Percentiles rank a stretch among this genome's conserved stretches.
Evolutionary conservation across 2,113 vertebrate genomes (phyloP).

Genomic region (Ivindomyrus marchei): DNA sequence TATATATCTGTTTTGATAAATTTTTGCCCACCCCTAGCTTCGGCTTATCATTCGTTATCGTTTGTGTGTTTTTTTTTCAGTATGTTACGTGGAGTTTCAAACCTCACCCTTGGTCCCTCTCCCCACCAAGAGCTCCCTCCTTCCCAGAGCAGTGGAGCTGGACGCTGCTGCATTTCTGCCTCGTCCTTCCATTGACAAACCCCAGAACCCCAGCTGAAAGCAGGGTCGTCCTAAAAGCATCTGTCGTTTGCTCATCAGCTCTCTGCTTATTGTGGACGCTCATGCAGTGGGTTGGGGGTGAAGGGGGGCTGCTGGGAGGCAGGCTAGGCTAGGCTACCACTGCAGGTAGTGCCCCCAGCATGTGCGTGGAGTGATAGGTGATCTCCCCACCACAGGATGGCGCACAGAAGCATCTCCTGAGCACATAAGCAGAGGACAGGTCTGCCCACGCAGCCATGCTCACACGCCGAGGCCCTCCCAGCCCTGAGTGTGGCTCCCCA

Average conservation of each 20-base stretch:
- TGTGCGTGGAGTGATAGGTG: neutral
- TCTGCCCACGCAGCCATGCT: neutral
- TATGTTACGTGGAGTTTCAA: neutral
- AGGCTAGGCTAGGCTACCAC: neutral
- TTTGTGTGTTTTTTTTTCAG: neutral
- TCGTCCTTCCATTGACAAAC: neutral
- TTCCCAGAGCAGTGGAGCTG: neutral
- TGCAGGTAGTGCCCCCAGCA: neutral
- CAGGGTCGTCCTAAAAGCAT: neutral
- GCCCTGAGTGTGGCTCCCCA: neutral
- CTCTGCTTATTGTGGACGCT: neutral
- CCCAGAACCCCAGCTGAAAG: neutral
- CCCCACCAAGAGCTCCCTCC: neutral
- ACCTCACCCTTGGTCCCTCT: neutral
- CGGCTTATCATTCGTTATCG: neutral
- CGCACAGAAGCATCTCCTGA: neutral
- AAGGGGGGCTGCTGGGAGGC: neutral
- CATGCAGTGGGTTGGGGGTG: neutral
- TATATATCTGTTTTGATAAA: too few species aligned
- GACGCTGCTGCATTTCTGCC: neutral
- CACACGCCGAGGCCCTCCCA: neutral
- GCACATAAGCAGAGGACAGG: neutral
- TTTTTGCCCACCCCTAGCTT: neutral
- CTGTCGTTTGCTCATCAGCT: conserved; percentile 9
- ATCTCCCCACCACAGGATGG: neutral